Evolutionary conservation across 2,113 vertebrate genomes (phyloP).

Genomic region (Passer domesticus): DNA sequence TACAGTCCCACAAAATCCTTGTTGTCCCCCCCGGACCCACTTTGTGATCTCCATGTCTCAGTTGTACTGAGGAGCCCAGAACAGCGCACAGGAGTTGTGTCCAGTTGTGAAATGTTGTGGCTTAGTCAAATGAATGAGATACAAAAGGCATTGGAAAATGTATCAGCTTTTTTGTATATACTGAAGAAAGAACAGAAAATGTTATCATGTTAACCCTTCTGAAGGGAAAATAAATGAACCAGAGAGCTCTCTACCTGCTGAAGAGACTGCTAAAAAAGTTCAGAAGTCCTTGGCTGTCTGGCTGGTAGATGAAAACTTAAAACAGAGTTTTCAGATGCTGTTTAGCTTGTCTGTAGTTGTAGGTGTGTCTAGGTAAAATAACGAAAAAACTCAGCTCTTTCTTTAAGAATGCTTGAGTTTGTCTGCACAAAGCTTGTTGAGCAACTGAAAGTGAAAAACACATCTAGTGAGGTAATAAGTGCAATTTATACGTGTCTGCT

Average conservation of each 20-base stretch:
- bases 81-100: background rate
- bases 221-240: background rate
- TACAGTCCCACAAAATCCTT: background rate
- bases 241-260: fast-evolving
- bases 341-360: background rate
- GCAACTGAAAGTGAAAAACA: background rate
- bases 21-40: fast-evolving
- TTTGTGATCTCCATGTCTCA: background rate
- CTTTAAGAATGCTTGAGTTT: background rate
- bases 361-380: background rate
- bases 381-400: background rate
- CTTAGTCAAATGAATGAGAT: background rate
- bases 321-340: background rate
- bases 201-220: background rate
- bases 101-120: background rate
- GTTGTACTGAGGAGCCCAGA: background rate
- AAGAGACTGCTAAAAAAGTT: fast-evolving
- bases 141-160: fast-evolving
- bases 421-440: background rate
- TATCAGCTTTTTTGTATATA: background rate
- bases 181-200: fast-evolving
- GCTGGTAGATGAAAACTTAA: background rate
- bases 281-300: fast-evolving
- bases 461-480: background rate
- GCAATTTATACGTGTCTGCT: background rate